Base-by-base conservation (phyloP, 2,113 vertebrate species). In the Gymnogyps californianus region DNA sequence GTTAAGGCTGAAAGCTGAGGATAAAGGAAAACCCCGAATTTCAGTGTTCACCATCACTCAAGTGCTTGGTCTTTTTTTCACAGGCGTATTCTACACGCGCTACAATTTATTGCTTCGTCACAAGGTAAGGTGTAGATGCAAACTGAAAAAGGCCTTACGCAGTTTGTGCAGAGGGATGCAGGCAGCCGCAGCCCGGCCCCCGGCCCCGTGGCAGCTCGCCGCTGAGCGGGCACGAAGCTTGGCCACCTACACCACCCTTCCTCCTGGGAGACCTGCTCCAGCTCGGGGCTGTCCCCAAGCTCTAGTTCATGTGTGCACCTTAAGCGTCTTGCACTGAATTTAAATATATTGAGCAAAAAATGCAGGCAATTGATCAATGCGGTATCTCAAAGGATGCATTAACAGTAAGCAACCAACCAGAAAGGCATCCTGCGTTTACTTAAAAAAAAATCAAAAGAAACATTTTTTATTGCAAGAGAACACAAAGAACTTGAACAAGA, bases 21-120 rank as follows among this genome's bases (percentile, higher is more conserved):
- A 13, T 9, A 55, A 24, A 62, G 72, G n/a, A 79, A 89, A 86
- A 4, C 19, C 29, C 75, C 14, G 31, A 52, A 49, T 66, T 74
- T 28, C 57, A 31, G 52, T 1, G 64, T 31, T 47, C 44, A 31
- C 10, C 51, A 44, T 18, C 72, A 31, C 49, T 65, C 17, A 0
- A 66, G 44, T 1, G 5, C 44, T 38, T 4, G 31, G 18, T 18
- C 42, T 36, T 59, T 26, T 85, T 38, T 58, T 49, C 74, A 65
- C 0, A 4, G 66, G 20, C 17, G 12, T 70, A 31, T 62, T 22
- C 81, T 16, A 10, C 64, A 40, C 0, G 0, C 2, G 7, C 21
- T 40, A 40, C 58, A 58, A 36, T 61, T 94, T 34, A 34, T 5
- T 17, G 44, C 51, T 67, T 55, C 5, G 2, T 38, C 42, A 7